Conservation (phyloP, 2,888 invertebrate species). For the Heliconius sara region DNA sequence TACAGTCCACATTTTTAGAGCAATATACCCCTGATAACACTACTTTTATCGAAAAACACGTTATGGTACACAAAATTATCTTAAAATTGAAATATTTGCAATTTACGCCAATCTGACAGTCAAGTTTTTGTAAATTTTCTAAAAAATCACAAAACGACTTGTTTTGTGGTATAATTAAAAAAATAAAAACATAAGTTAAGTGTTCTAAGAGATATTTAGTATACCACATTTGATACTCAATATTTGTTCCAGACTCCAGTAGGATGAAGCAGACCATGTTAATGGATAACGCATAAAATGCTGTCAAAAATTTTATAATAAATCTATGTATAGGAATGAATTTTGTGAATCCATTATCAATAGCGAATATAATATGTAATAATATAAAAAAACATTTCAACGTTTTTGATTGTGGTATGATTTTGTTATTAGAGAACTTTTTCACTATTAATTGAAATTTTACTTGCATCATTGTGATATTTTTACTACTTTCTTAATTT, state of each 20-base stretch:
- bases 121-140: constrained; percentile 10
- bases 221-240: background rate
- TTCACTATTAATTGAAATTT: background rate
- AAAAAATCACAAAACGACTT: constrained; percentile 5
- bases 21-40: no score
- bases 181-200: background rate
- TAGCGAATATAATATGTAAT: background rate
- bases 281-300: background rate
- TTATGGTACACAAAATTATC: no score
- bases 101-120: background rate
- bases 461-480: background rate
- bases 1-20: background rate
- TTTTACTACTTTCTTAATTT: no score
- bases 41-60: no score
- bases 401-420: background rate
- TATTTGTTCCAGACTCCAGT: background rate
- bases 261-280: background rate
- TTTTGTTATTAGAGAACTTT: background rate
- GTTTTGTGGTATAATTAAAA: background rate
- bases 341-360: constrained; percentile 8
- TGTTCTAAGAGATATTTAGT: constrained; percentile 7
- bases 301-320: background rate
- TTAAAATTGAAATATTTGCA: no score
- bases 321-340: background rate
- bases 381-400: background rate